These are phyloP conservation scores for Pteronotus mesoamericanus DNA, from an alignment of 2,797 vertebrate species.

Conservation along the genomic window DNA sequence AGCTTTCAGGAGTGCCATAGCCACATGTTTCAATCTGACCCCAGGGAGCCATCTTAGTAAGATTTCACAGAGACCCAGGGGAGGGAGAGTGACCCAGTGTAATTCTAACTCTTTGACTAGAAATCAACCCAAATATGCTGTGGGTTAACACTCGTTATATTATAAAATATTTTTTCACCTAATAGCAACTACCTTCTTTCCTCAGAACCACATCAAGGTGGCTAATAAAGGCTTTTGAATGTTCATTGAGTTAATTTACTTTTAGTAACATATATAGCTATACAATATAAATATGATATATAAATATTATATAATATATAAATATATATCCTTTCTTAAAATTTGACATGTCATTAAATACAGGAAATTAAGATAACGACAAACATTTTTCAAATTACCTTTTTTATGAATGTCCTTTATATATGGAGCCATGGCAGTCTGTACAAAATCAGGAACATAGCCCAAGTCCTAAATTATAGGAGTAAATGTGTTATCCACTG, in stretches of 20 bases:
- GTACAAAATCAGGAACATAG: conserved; percentile 89
- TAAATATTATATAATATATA: neutral
- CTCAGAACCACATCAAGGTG: neutral
- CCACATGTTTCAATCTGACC: neutral
- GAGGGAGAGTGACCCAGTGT: neutral
- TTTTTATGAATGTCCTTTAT: conserved; percentile 90
- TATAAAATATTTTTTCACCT: neutral
- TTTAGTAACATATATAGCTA: neutral
- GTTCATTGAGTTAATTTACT: neutral
- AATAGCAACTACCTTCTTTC: neutral
- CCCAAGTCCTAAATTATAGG: conserved; percentile 83
- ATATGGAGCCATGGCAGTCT: conserved; percentile 85
- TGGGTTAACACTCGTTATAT: neutral
- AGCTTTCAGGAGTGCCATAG: neutral
- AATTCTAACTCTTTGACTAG: neutral
- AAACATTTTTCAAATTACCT: conserved; percentile 78
- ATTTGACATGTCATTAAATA: neutral
- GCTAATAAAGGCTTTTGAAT: neutral
- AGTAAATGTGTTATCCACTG: neutral
- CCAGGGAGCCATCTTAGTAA: neutral
- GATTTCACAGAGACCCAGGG: neutral
- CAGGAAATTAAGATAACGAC: neutral
- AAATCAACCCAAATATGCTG: neutral
- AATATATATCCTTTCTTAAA: neutral
- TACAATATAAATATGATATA: neutral